Evolutionary conservation across 30 jellyfish, hydroid and myxozoan species (phyloP).

Genomic region (Aurelia aurita): DNA sequence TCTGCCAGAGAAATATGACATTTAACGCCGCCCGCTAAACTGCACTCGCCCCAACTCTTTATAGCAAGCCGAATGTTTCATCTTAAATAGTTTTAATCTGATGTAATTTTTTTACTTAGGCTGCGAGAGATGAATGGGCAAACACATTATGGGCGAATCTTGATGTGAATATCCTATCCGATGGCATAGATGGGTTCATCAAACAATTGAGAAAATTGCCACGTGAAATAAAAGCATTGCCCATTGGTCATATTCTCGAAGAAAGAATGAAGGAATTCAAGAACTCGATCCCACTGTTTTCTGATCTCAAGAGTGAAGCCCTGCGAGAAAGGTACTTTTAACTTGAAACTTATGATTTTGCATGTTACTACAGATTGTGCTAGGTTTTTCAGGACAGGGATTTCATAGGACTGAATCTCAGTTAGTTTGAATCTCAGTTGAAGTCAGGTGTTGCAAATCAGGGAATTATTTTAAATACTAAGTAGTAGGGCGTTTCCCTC

Average conservation of each 20-base stretch:
- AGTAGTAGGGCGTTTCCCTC: no score
- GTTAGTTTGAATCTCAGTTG: no score
- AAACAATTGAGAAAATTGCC: conserved; percentile 81
- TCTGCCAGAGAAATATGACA: no score
- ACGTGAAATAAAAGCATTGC: conserved; percentile 80
- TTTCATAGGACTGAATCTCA: no score
- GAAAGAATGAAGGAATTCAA: conserved; percentile 88
- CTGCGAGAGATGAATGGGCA: conserved; percentile 97
- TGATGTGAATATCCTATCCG: conserved; percentile 80
- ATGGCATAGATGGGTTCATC: conserved; percentile 88
- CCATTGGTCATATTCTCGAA: conserved; percentile 79
- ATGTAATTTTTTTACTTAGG: conserved; percentile 27
- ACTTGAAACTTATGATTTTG: not conserved
- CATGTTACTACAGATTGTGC: no score
- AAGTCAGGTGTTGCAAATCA: no score
- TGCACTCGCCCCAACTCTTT: no score
- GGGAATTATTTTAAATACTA: no score
- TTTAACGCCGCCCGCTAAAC: no score
- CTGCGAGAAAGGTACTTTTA: conserved; percentile 86
- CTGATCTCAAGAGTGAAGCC: conserved; percentile 95
- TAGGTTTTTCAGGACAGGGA: no score
- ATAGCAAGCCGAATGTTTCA: no score
- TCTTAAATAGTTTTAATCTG: not conserved
- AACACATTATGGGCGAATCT: conserved; percentile 95
- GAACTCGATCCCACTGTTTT: conserved; percentile 85